phyloP scores from a whole-genome alignment of 2,888 invertebrate species.

The Patella pellucida region DNA sequence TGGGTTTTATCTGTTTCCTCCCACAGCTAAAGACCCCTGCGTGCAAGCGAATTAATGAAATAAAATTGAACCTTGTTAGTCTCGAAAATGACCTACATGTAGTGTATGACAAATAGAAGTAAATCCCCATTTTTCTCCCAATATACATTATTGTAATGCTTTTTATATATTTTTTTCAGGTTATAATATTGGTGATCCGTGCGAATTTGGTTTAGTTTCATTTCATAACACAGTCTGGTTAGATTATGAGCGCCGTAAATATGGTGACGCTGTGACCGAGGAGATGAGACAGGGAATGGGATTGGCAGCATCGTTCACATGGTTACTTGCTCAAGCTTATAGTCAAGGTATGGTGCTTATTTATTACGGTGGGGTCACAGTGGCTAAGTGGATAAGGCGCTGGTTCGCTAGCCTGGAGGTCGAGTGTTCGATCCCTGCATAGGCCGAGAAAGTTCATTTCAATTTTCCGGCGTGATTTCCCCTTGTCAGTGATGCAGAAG shows the following conservation, averaged over 20 bases:
- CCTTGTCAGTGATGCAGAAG: no score
- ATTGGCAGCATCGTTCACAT: constrained; percentile 84
- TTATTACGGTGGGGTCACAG: no score
- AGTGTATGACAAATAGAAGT: not conserved
- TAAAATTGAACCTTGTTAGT: no score
- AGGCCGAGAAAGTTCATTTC: no score
- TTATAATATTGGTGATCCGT: constrained; percentile 76
- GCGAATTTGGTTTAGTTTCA: constrained; percentile 84
- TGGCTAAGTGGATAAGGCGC: no score
- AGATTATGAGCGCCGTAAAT: constrained; percentile 70
- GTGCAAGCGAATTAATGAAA: no score
- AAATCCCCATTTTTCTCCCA: not conserved
- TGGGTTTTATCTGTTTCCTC: not conserved
- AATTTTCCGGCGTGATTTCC: no score
- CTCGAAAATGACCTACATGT: no score
- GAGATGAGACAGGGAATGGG: constrained; percentile 73
- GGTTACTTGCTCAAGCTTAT: constrained; percentile 73
- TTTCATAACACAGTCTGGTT: constrained; percentile 73
- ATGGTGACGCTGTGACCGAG: constrained; percentile 28
- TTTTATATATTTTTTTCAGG: constrained; percentile 61
- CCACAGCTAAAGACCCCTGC: no score
- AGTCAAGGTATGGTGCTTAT: constrained; percentile 57
- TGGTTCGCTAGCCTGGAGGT: no score
- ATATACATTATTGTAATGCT: not conserved
- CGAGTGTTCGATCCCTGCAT: no score